Base-by-base conservation (phyloP, 1,140 invertebrate species). In the Odontomachus brunneus region DNA sequence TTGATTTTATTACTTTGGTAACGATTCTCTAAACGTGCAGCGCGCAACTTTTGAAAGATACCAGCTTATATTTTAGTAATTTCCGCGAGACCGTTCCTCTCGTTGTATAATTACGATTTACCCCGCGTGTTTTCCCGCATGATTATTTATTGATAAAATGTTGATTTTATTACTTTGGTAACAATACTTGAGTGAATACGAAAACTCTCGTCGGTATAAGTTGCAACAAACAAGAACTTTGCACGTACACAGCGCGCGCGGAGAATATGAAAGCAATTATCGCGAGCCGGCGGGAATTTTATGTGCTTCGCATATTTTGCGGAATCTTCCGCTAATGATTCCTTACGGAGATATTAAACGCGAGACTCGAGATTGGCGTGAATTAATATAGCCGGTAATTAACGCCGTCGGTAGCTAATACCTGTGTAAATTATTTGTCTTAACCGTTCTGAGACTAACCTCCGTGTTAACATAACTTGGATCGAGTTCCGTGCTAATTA, bases 321-420 rank as follows among this genome's bases (percentile, higher is more conserved):
- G 14, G 1, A 44, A 49, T n/a, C n/a, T 63, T 19, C 7, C 0
- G 9, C 12, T 75, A 63, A 75, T 63, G 38, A 63, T 53, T 63
- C 29, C 26, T 44, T 26, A 26, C 11, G 33, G 22, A n/a, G n/a
- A 73, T 0, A 11, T 74, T 74, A 74, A 49, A 62, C 17, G 55
- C 55, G 59, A 74, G 62, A n/a, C n/a, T 33, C 55, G 60, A 74
- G 62, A 26, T 72, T 72, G 55, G n/a, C 17, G 4, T 12, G 17
- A 75, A 49, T 75, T 75, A 75, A 75, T 24, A 63, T 75, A n/a
- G 38, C 19, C 7, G 24, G 38, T 29, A 75, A 75, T 75, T 63
- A 75, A 63, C 38, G 63, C 38, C 24, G 57, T 38, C 19, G 29
- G 29, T 62, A 62, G 55, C 38, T 74, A 63, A 29, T 63, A 14